phyloP scores from a whole-genome alignment of 2,888 invertebrate genomes.

The Tetheella fluctuosa region DNA sequence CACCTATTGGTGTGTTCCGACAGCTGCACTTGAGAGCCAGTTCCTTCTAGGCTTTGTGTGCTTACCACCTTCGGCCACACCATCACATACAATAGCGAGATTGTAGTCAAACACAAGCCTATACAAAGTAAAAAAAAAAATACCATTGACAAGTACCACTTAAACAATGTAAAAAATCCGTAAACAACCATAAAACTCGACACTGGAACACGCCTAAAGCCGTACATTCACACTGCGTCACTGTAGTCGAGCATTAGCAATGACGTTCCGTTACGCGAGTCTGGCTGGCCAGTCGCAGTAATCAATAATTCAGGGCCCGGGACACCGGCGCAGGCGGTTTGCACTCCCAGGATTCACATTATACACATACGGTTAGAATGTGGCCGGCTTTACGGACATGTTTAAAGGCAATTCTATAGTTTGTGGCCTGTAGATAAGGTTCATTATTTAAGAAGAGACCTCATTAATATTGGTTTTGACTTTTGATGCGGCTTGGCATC shows the following conservation, averaged over 20 bases:
- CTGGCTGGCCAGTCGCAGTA: not conserved
- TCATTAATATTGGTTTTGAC: too few species aligned
- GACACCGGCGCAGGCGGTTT: not conserved
- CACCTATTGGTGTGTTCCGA: too few species aligned
- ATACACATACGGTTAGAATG: not conserved
- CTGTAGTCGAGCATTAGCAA: not conserved
- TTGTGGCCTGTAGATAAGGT: too few species aligned
- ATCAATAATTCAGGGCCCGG: slow-evolving; percentile 1
- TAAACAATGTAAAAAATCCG: not conserved
- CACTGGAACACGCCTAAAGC: not conserved
- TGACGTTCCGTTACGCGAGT: not conserved
- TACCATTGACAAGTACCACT: not conserved
- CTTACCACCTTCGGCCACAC: too few species aligned
- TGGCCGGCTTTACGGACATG: not conserved
- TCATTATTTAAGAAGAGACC: too few species aligned
- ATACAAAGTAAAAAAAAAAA: too few species aligned
- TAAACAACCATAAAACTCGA: not conserved
- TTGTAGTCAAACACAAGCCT: too few species aligned
- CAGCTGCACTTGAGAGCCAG: too few species aligned
- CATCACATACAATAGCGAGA: too few species aligned
- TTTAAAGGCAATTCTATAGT: not conserved
- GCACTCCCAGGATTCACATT: not conserved
- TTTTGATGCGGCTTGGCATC: too few species aligned
- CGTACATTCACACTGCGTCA: slow-evolving; percentile 6
- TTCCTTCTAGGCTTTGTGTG: too few species aligned